Percentiles rank a stretch among this genome's conserved stretches.
Conservation (phyloP, 1,140 invertebrate species). For the Eupeodes corollae region DNA sequence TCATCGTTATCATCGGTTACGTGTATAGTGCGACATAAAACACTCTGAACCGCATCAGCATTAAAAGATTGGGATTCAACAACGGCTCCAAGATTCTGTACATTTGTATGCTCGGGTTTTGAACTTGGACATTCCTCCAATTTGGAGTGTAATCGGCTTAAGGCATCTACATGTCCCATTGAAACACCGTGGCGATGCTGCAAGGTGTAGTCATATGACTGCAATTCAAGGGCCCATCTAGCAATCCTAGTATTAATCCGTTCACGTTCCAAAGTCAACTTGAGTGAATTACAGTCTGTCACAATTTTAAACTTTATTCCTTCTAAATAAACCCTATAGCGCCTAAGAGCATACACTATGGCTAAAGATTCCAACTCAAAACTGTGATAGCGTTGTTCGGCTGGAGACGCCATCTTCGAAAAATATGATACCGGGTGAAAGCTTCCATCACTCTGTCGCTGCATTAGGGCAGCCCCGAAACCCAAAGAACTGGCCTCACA, state of each 20-base stretch:
- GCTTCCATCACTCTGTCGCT: conserved; percentile 12
- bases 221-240: conserved; percentile 17
- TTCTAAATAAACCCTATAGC: conserved; percentile 40
- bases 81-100: too few relatives aligned
- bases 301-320: conserved; percentile 38
- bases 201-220: neutral
- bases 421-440: conserved; percentile 35
- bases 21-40: too few relatives aligned
- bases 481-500: too few relatives aligned
- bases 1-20: too few relatives aligned
- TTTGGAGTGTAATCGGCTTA: conserved; percentile 11
- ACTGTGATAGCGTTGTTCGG: conserved; percentile 36
- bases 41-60: too few relatives aligned
- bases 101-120: too few relatives aligned
- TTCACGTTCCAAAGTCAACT: conserved; percentile 29
- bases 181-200: conserved; percentile 9
- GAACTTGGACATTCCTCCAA: neutral
- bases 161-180: conserved; percentile 24
- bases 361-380: conserved; percentile 42
- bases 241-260: conserved; percentile 25
- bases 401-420: conserved; percentile 25
- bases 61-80: too few relatives aligned
- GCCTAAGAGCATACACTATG: conserved; percentile 38
- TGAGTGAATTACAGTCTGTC: conserved; percentile 31
- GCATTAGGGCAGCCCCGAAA: conserved; percentile 18